Evolutionary conservation across 2,888 invertebrate genomes (phyloP).

Genomic region (Phlogophora meticulosa): DNA sequence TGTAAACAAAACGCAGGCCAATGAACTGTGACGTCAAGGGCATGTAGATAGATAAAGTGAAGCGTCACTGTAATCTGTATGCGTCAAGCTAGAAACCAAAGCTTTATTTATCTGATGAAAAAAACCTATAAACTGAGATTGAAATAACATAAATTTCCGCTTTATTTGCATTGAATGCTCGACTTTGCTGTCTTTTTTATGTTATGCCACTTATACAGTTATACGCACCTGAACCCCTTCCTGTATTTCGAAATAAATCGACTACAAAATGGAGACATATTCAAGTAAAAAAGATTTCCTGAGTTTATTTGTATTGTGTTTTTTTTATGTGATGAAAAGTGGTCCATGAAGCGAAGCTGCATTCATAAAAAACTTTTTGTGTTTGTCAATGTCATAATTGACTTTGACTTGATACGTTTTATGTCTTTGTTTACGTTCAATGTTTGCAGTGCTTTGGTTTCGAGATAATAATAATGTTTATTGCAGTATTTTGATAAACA

Average conservation of each 20-base stretch:
- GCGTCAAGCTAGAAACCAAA: no score
- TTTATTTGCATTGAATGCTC: not conserved
- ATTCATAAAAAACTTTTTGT: slow-evolving; percentile 13
- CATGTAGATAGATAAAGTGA: not conserved
- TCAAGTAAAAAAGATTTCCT: not conserved
- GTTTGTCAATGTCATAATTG: slow-evolving; percentile 19
- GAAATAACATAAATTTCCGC: not conserved
- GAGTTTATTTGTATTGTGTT: no score
- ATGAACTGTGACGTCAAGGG: not conserved
- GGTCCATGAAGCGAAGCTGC: not conserved
- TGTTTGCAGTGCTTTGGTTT: not conserved
- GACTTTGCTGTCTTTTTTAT: no score
- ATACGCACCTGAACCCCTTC: not conserved
- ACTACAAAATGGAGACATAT: not conserved
- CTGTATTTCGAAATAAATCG: not conserved
- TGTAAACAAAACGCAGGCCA: not conserved
- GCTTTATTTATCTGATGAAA: no score
- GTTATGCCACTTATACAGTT: not conserved
- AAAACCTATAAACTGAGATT: no score
- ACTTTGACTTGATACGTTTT: not conserved
- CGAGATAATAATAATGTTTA: not conserved
- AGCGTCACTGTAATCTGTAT: no score
- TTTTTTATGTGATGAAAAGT: not conserved
- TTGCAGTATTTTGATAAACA: slow-evolving; percentile 1
- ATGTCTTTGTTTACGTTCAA: not conserved